These are phyloP conservation scores for Lasiurus cinereus DNA, from an alignment of 2,113 vertebrate genomes.

Conservation along the genomic window DNA sequence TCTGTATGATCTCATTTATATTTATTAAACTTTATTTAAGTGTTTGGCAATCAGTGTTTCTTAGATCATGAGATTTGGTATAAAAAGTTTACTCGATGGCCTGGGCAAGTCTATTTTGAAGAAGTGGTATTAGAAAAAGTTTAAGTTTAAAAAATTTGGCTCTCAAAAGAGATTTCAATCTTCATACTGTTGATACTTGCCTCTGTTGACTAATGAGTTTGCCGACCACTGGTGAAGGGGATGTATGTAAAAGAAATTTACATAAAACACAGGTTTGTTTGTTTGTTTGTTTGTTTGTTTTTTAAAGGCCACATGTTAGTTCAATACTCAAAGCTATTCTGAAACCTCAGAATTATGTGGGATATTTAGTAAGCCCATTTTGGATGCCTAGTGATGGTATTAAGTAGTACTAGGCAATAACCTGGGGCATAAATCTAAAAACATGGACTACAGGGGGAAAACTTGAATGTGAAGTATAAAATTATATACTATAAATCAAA, in stretches of 20 bases:
- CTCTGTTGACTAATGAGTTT: no score
- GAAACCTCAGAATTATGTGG: constrained; percentile 33
- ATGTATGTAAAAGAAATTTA: background rate
- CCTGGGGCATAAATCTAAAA: background rate
- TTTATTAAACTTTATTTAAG: constrained; percentile 21
- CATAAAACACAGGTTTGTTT: constrained; percentile 21
- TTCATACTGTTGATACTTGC: no score
- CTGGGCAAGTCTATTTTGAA: no score
- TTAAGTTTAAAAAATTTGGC: no score
- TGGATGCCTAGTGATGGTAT: background rate
- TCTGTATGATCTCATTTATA: background rate
- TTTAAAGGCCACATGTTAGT: constrained; percentile 41
- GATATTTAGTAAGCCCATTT: constrained; percentile 40
- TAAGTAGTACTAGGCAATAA: background rate
- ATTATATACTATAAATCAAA: constrained; percentile 11
- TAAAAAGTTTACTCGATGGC: background rate
- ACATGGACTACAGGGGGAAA: background rate
- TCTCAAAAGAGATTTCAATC: no score
- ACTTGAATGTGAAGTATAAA: constrained; percentile 19
- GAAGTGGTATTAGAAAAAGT: no score
- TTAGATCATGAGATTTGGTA: background rate
- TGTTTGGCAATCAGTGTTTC: constrained; percentile 44
- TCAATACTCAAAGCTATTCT: background rate
- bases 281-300: constrained; percentile 8
- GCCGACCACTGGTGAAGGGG: no score